A percentile compares a stretch with the other conserved stretches of the same genome.
These are phyloP conservation scores for Alethe castanea DNA, from an alignment of 2,113 vertebrate genomes.

Conservation along the genomic window DNA sequence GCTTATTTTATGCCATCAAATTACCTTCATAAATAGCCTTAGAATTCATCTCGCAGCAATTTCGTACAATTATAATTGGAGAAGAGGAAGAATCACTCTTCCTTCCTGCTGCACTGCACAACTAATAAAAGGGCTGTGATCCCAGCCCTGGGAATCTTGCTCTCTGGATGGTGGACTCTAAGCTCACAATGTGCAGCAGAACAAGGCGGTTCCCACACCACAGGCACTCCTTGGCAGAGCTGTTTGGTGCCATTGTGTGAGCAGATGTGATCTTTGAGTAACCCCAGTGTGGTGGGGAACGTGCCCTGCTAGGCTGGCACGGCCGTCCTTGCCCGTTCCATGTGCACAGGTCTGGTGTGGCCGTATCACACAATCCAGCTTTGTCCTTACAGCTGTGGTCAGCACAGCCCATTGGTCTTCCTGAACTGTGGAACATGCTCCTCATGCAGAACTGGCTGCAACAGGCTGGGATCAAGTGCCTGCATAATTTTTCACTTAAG, in stretches of 20 bases:
- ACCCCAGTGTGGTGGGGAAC: not conserved
- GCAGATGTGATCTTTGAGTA: slow-evolving; percentile 17
- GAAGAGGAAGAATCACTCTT: slow-evolving; percentile 30
- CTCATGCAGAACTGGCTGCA: not conserved
- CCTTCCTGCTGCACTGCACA: slow-evolving; percentile 29
- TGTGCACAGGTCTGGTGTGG: not conserved
- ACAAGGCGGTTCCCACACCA: not conserved
- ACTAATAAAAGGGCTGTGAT: slow-evolving; percentile 21
- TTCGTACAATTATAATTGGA: not conserved
- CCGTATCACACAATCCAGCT: not conserved
- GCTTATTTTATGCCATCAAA: slow-evolving; percentile 33
- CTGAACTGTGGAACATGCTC: not conserved
- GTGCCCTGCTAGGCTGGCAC: not conserved
- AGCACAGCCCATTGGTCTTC: not conserved
- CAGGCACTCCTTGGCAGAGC: slow-evolving; percentile 32
- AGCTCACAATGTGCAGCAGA: not conserved
- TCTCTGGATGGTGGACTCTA: not conserved
- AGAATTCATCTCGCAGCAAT: slow-evolving; percentile 14
- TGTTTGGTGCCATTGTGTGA: slow-evolving; percentile 25
- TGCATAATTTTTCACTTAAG: not conserved
- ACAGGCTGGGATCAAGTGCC: not conserved
- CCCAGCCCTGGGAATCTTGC: slow-evolving; percentile 23
- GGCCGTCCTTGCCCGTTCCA: not conserved
- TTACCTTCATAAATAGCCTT: slow-evolving; percentile 52
- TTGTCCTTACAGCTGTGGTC: slow-evolving; percentile 23